Conservation (phyloP, 2,888 invertebrate genomes). For the Serripes groenlandicus region DNA sequence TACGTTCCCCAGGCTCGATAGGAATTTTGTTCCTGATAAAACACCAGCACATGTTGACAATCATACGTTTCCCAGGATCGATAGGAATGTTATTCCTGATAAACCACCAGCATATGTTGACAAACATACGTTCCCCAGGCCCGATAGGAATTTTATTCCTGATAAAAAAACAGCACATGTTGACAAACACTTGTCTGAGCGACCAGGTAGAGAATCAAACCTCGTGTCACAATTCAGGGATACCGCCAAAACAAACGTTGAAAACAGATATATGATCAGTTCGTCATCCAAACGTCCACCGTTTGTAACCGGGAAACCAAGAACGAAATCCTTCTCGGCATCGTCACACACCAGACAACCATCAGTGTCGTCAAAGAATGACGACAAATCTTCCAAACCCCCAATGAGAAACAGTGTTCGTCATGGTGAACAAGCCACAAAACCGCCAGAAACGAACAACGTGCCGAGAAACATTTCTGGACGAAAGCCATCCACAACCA, state of each 20-base stretch:
- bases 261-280: too few relatives aligned
- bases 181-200: not conserved
- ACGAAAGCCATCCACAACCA: not conserved
- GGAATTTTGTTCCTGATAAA: too few relatives aligned
- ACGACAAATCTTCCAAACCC: not conserved
- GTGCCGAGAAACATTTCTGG: not conserved
- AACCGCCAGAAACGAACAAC: not conserved
- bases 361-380: not conserved
- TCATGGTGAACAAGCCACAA: too few relatives aligned
- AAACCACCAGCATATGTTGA: too few relatives aligned
- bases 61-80: too few relatives aligned
- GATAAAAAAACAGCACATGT: too few relatives aligned
- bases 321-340: not conserved
- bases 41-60: too few relatives aligned
- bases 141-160: too few relatives aligned
- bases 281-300: not conserved
- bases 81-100: too few relatives aligned
- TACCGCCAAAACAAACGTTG: too few relatives aligned
- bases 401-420: not conserved
- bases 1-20: not conserved
- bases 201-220: too few relatives aligned
- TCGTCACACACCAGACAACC: not conserved
- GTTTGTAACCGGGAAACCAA: not conserved
- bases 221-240: too few relatives aligned
- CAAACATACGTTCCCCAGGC: not conserved